Percentiles rank a stretch among this genome's conserved stretches.
Conservation (phyloP, 2,888 invertebrate species). For the Magallana nippona region DNA sequence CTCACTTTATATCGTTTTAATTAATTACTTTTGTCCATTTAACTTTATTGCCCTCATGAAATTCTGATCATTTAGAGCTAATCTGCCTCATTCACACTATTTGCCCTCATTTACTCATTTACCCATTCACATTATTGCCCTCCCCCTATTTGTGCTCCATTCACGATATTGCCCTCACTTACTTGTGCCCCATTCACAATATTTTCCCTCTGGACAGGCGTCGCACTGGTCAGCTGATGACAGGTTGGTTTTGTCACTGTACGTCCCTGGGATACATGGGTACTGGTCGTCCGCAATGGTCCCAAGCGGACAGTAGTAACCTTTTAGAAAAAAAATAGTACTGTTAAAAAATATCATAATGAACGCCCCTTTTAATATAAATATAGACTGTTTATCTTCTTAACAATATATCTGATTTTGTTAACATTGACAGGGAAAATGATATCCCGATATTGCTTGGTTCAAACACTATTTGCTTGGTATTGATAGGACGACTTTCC, state of each 20-base stretch:
- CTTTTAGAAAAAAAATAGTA: constrained; percentile 55
- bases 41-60: too few species aligned
- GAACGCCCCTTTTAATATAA: neutral
- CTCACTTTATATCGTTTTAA: too few species aligned
- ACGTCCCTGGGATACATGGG: constrained; percentile 76
- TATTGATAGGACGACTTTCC: too few species aligned
- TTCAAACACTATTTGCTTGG: neutral
- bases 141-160: neutral
- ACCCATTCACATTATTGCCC: neutral
- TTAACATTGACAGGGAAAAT: too few species aligned
- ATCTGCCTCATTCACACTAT: neutral
- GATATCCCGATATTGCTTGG: too few species aligned
- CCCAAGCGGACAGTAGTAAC: constrained; percentile 77
- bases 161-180: neutral
- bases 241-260: constrained; percentile 69
- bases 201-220: constrained; percentile 73
- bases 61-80: neutral
- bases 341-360: neutral
- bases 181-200: constrained; percentile 75
- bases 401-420: neutral
- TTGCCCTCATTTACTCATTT: constrained; percentile 50
- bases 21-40: too few species aligned
- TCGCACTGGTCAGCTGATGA: constrained; percentile 75
- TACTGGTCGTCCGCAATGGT: constrained; percentile 72
- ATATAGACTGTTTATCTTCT: neutral